Conservation (phyloP, 2,888 invertebrate genomes). For the Xestia rhomboidea region DNA sequence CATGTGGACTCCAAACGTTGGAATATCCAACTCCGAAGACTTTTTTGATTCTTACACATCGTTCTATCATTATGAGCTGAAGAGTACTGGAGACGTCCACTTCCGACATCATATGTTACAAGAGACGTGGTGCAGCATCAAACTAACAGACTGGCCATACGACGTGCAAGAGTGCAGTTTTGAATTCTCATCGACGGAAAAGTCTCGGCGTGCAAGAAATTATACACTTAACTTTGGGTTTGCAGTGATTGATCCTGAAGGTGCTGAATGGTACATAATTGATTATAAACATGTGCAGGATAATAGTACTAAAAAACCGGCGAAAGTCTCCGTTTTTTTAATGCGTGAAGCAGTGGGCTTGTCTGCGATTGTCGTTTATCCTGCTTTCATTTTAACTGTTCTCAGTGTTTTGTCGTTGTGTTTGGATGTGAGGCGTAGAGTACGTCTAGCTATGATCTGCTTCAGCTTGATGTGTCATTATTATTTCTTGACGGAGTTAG, state of each 20-base stretch:
- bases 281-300: conserved; percentile 59
- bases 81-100: conserved; percentile 56
- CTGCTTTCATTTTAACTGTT: conserved; percentile 68
- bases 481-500: conserved; percentile 65
- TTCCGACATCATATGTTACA: conserved; percentile 47
- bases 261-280: conserved; percentile 72
- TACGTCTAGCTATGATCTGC: conserved; percentile 67
- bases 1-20: conserved; percentile 69
- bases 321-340: conserved; percentile 70
- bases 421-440: conserved; percentile 66
- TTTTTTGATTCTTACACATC: neutral
- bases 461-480: conserved; percentile 74
- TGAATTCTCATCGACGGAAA: conserved; percentile 44
- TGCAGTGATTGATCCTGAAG: neutral
- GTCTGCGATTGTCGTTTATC: conserved; percentile 70
- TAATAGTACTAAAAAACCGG: conserved; percentile 39
- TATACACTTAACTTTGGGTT: conserved; percentile 5
- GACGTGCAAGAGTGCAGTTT: conserved; percentile 71
- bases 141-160: conserved; percentile 74
- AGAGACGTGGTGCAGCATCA: conserved; percentile 60
- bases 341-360: conserved; percentile 72
- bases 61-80: conserved; percentile 53
- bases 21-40: conserved; percentile 56
- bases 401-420: conserved; percentile 69
- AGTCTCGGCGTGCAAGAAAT: neutral